Percentiles rank a stretch among this genome's conserved stretches.
Evolutionary conservation across 35 echinoderm and acorn worm species (phyloP).

Genomic region (Ophioderma brevispina): DNA sequence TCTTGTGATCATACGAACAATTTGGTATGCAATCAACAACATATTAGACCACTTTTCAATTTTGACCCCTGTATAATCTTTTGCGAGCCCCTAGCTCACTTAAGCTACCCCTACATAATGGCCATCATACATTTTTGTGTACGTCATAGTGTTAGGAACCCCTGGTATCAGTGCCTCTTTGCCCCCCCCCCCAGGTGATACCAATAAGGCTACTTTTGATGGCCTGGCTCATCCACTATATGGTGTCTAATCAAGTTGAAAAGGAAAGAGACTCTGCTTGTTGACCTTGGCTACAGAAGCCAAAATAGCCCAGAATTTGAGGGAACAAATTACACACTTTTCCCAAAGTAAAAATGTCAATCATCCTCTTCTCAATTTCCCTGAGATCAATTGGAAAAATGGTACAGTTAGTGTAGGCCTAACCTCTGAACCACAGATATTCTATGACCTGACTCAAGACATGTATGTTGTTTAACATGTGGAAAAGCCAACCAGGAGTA

Average conservation of each 20-base stretch:
- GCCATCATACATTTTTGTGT: no score
- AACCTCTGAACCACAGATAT: neutral
- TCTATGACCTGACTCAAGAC: neutral
- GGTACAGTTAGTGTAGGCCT: neutral
- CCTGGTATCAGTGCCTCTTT: no score
- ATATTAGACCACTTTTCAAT: no score
- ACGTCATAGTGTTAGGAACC: no score
- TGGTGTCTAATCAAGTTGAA: neutral
- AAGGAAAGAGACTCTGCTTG: neutral
- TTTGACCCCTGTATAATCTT: no score
- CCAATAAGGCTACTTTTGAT: no score
- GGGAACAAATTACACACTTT: neutral
- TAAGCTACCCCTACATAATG: no score
- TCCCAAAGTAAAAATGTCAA: neutral
- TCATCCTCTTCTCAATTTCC: neutral
- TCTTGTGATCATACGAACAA: no score
- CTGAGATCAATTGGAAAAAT: neutral
- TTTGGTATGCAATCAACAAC: no score
- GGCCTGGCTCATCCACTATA: no score
- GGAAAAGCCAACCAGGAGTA: neutral
- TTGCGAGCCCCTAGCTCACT: no score
- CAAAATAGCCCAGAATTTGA: constrained; percentile 12
- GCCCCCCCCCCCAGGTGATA: no score
- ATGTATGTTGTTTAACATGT: neutral
- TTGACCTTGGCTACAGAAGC: neutral